Evolutionary conservation across 2,888 invertebrate genomes (phyloP), one percentile per base, ranked within the genome.

Genomic region (Ophioninae sp.): DNA sequence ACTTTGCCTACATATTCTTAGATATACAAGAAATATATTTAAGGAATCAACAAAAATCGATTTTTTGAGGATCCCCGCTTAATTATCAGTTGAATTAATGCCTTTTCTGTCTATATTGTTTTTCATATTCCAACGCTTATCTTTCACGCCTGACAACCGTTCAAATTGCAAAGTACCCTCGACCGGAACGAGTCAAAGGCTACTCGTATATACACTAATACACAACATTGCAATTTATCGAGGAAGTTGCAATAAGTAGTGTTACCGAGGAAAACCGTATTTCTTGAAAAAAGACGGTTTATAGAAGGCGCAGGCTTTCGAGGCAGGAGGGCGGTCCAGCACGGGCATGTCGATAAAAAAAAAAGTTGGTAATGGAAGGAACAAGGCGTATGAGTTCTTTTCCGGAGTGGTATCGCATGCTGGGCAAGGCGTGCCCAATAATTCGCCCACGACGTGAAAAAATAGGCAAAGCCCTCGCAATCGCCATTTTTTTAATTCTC

Each of bases 161-260:
- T 30, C 30, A 30, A 30, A 30, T 30, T 30, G 30, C 30, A 30
- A 30, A 30, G 30, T 30, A 3, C 30, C 30, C 30, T 30, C 30
- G 30, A 30, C 30, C 3, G 2, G 2, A 30, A 30, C 30, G 30
- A 30, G 30, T 30, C 30, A 30, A 30, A 30, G 30, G 1, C 30
- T 30, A 30, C 30, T 30, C 30, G 41, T 69, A 30, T 82, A 74
- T 78, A 72, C 72, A 30, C 30, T 30, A 30, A 23, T 81, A 79
- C 79, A 73, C 73, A 84, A 81, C 76, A 81, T 79, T 59, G 76
- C 62, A 79, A 84, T 84, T 84, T 84, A 84, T 82, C 76, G 84
- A 73, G 76, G 79, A 70, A 68, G 61, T 76, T 50, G 79, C 76
- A 79, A 79, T 74, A 81, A 68, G 79, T 84, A 79, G 79, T 79